These are phyloP conservation scores for Chironomus tepperi DNA, from an alignment of 1,140 invertebrate genomes.

Conservation along the genomic window DNA sequence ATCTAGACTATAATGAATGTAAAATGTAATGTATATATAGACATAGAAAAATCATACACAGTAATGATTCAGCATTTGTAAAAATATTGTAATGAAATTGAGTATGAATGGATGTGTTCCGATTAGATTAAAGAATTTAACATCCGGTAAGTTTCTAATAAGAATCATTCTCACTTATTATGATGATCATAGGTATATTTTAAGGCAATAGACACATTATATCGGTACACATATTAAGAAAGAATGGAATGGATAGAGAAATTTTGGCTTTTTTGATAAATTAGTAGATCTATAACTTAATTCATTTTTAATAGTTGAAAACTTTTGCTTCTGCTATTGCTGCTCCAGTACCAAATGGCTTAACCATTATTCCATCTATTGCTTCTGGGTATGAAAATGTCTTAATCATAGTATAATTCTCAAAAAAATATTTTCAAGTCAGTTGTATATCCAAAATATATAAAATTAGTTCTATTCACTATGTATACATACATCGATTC, in stretches of 20 bases:
- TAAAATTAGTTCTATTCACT: slow-evolving; percentile 6
- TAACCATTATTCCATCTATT: background rate
- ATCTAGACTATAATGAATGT: background rate
- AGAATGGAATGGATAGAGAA: too few relatives aligned
- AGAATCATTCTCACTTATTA: background rate
- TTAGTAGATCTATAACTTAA: slow-evolving; percentile 19
- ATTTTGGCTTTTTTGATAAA: background rate
- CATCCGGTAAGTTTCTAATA: slow-evolving; percentile 1
- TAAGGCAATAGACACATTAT: slow-evolving; percentile 4
- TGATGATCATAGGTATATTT: background rate
- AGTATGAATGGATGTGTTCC: background rate
- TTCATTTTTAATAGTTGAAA: slow-evolving; percentile 20
- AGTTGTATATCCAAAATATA: background rate
- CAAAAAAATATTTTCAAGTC: background rate
- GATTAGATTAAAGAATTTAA: background rate
- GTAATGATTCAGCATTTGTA: background rate
- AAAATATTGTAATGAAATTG: background rate
- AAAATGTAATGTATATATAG: background rate
- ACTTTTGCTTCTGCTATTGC: background rate
- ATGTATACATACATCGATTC: background rate
- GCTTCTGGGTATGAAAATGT: slow-evolving; percentile 11
- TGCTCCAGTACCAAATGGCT: background rate
- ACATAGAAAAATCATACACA: background rate
- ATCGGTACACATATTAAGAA: background rate
- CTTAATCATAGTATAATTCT: slow-evolving; percentile 19